A percentile compares a stretch with the other conserved stretches of the same genome.
phyloP scores from a whole-genome alignment of 1,140 invertebrate species.

The Sweltsa coloradensis region DNA sequence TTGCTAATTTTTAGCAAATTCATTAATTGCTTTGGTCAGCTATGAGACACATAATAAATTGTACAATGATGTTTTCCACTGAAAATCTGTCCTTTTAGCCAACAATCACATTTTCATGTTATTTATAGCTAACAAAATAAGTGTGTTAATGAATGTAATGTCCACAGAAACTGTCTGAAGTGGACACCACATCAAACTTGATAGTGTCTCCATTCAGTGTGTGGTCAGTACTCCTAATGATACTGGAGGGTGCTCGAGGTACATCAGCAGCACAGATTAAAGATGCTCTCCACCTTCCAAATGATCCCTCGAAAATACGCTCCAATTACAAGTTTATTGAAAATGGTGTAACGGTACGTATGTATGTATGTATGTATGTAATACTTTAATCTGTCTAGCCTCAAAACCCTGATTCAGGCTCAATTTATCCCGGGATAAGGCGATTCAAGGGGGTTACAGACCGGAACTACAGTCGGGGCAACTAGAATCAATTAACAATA shows the following conservation, averaged over 20 bases:
- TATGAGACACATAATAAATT: neutral
- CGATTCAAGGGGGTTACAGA: too few relatives aligned
- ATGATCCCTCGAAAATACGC: too few relatives aligned
- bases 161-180: neutral
- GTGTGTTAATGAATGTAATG: neutral
- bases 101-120: neutral
- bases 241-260: neutral
- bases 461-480: too few relatives aligned
- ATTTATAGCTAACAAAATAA: too few relatives aligned
- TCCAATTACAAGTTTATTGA: too few relatives aligned
- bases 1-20: too few relatives aligned
- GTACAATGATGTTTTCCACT: neutral
- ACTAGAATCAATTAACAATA: too few relatives aligned
- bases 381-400: too few relatives aligned
- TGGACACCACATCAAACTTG: neutral
- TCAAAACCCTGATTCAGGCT: too few relatives aligned
- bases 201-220: constrained; percentile 1
- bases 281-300: neutral
- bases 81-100: neutral
- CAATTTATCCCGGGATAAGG: too few relatives aligned
- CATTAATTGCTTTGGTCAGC: neutral
- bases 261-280: neutral
- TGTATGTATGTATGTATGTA: too few relatives aligned
- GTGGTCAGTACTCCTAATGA: neutral
- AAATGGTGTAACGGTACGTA: too few relatives aligned